Percentiles rank a stretch among this genome's conserved stretches.
Conservation (phyloP, 2,113 vertebrate genomes). For the Chiloscyllium plagiosum region DNA sequence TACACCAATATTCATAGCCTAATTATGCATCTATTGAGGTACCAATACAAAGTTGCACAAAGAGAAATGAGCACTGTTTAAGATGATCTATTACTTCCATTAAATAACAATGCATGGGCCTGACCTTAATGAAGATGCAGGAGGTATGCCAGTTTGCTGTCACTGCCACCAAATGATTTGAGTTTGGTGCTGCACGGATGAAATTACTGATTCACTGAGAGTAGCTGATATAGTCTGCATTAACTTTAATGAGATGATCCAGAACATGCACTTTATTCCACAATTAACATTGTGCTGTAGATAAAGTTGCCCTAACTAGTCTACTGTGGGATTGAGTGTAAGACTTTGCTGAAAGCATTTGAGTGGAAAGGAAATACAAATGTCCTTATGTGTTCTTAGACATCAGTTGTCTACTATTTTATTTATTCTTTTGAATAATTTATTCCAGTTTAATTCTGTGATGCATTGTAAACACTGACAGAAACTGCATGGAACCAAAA, state of each 20-base stretch:
- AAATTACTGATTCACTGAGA: background rate
- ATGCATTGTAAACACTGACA: slow-evolving; percentile 8
- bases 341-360: background rate
- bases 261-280: slow-evolving; percentile 14
- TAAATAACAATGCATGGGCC: slow-evolving; percentile 5
- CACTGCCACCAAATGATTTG: background rate
- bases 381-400: slow-evolving; percentile 3
- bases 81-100: slow-evolving; percentile 1
- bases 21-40: background rate
- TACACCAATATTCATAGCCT: background rate
- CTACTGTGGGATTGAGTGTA: background rate
- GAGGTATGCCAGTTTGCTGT: background rate
- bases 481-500: slow-evolving; percentile 5
- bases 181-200: background rate
- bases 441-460: slow-evolving; percentile 22
- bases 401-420: slow-evolving; percentile 1
- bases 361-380: background rate
- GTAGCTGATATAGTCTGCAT: background rate
- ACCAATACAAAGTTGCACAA: background rate
- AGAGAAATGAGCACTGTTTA: slow-evolving; percentile 10
- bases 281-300: slow-evolving; percentile 3
- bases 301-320: background rate
- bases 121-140: background rate
- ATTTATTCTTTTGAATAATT: slow-evolving; percentile 27
- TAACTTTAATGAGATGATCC: slow-evolving; percentile 7